A percentile compares a stretch with the other conserved stretches of the same genome.
Conservation (phyloP, 2,888 invertebrate species). For the Sycophila texana region DNA sequence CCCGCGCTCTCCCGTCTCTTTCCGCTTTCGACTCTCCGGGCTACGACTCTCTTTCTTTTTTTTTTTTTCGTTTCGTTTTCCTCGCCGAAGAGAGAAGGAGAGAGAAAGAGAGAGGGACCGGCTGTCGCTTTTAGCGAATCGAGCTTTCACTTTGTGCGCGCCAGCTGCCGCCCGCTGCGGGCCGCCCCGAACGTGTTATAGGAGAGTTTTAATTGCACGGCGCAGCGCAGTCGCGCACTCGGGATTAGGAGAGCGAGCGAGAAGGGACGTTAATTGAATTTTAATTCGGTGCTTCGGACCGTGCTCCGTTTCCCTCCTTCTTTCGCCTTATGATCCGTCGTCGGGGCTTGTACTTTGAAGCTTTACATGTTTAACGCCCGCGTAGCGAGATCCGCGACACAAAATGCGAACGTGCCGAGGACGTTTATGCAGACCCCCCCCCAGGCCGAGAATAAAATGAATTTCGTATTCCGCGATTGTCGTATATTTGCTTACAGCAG, state of each 20-base stretch:
- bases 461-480: too few species aligned
- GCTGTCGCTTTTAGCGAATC: slow-evolving; percentile 22
- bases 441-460: too few species aligned
- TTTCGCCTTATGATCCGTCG: slow-evolving; percentile 40
- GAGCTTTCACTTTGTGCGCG: slow-evolving; percentile 10
- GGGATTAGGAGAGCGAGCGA: slow-evolving; percentile 39
- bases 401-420: too few species aligned
- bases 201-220: slow-evolving; percentile 42
- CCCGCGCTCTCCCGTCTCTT: not conserved
- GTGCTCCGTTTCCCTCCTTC: not conserved
- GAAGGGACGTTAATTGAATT: slow-evolving; percentile 56
- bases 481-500: too few species aligned
- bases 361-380: slow-evolving; percentile 49
- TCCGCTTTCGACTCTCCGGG: not conserved
- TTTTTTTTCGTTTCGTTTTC: not conserved
- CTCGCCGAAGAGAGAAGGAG: not conserved
- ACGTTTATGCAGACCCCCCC: too few species aligned
- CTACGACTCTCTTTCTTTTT: not conserved
- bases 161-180: not conserved
- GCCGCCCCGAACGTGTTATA: slow-evolving; percentile 6
- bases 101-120: slow-evolving; percentile 16
- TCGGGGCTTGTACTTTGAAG: slow-evolving; percentile 48
- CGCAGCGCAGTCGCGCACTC: not conserved
- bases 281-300: slow-evolving; percentile 47
- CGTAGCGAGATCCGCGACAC: not conserved